phyloP scores from a whole-genome alignment of 1,140 invertebrate species.

The Temnothorax curvispinosus region DNA sequence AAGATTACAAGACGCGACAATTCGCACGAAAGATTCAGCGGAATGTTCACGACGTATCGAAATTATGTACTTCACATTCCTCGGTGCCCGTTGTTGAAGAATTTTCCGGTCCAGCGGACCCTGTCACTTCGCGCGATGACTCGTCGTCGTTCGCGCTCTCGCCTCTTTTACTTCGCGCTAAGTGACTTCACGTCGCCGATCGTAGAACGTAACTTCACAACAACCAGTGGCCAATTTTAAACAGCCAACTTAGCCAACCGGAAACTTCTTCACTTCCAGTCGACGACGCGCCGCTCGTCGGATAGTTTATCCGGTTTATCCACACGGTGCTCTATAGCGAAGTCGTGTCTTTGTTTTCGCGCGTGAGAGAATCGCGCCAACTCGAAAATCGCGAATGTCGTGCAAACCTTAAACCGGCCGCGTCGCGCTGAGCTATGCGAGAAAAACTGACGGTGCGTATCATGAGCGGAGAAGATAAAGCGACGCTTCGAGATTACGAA shows the following conservation, averaged over 20 bases:
- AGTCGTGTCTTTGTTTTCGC: slow-evolving; percentile 17
- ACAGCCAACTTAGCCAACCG: slow-evolving; percentile 11
- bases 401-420: background rate
- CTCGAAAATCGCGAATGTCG: background rate
- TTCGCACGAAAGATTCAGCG: slow-evolving; percentile 20
- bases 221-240: slow-evolving; percentile 11
- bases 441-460: slow-evolving; percentile 35
- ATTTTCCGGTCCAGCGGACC: slow-evolving; percentile 52
- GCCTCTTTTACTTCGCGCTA: slow-evolving; percentile 38
- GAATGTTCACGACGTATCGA: background rate
- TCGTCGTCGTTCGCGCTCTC: slow-evolving; percentile 24
- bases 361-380: background rate
- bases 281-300: background rate
- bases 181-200: slow-evolving; percentile 32
- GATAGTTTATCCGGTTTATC: background rate
- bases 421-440: background rate
- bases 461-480: slow-evolving; percentile 11
- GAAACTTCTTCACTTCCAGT: slow-evolving; percentile 16
- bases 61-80: slow-evolving; percentile 32
- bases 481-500: slow-evolving; percentile 7
- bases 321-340: slow-evolving; percentile 6
- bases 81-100: slow-evolving; percentile 28
- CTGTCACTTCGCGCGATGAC: slow-evolving; percentile 58
- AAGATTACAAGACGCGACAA: slow-evolving; percentile 22
- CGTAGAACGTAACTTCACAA: slow-evolving; percentile 1